Evolutionary conservation across 2,888 invertebrate genomes (phyloP), one percentile per base, ranked within the genome.

Genomic region (Sceliomorpha sp.): DNA sequence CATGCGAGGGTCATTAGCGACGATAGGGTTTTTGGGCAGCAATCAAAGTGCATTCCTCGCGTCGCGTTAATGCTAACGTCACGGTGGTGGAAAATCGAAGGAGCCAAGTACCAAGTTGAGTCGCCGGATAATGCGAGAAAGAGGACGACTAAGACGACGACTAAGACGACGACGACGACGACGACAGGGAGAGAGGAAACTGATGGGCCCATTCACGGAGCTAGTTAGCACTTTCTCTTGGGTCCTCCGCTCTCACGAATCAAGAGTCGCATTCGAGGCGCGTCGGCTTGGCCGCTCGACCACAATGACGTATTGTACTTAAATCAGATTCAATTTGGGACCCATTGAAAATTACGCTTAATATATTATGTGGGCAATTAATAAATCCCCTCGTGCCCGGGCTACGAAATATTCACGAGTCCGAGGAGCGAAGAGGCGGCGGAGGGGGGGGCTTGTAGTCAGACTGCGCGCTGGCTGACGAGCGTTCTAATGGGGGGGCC

Each of bases 281-380:
- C 50, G 62, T 76, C 55, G 68, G 58, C 72, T 64, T 60, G 74
- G 60, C 36, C 53, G 27, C 37, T 17, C 70, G 58, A 50, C 58
- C 79, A 87, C 87, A 88, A 87, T 86, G 78, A 76, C 55, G 79
- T 80, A 86, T 88, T 88, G 87, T 88, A 82, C 85, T 88, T 88
- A 87, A 88, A 88, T 88, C 88, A 88, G 86, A 88, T 88, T 88
- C 87, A 88, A 88, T 88, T 88, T 88, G 86, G 86, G 79, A 64
- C 85, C 86, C 85, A 87, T 88, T 86, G 86, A 86, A 87, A 87
- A 88, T 88, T 88, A 88, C 84, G 85, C 84, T 87, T 87, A 87
- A 88, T 88, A 88, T 86, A 88, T 87, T 87, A 86, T 88, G 86
- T 86, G 80, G 86, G 83, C 84, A 86, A 88, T 88, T 88, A 87